phyloP scores from a whole-genome alignment of 2,888 invertebrate genomes.

The Therioaphis trifolii region DNA sequence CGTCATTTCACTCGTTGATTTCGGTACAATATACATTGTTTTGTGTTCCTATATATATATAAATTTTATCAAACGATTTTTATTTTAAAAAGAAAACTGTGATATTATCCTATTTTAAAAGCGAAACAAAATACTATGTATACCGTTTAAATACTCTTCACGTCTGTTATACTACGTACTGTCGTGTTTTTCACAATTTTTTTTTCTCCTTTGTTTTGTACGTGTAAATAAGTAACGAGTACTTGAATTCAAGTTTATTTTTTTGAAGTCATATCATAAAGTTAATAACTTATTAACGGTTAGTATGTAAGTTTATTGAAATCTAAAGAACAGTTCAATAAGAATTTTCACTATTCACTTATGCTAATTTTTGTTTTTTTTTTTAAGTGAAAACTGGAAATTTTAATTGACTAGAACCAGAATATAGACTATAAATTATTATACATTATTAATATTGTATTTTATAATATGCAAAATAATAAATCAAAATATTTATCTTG shows the following conservation, averaged over 20 bases:
- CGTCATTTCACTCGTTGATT: constrained; percentile 17
- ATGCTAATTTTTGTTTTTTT: constrained; percentile 43
- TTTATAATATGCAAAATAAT: constrained; percentile 44
- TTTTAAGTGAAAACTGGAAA: constrained; percentile 58
- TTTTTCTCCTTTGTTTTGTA: background rate
- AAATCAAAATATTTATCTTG: constrained; percentile 61
- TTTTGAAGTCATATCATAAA: constrained; percentile 34
- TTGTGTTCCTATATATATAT: constrained; percentile 23
- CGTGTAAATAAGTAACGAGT: background rate
- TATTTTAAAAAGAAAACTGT: background rate
- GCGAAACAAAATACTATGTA: background rate
- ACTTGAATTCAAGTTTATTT: background rate
- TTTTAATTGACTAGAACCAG: constrained; percentile 49
- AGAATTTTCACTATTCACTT: constrained; percentile 59
- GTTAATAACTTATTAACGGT: constrained; percentile 55
- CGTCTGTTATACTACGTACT: background rate
- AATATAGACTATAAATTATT: constrained; percentile 44
- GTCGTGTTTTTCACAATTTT: background rate
- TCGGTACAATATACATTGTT: background rate
- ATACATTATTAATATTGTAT: constrained; percentile 50
- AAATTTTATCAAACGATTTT: background rate
- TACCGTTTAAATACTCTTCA: background rate
- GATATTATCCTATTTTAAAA: background rate
- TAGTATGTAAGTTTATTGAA: constrained; percentile 20
- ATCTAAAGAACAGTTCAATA: constrained; percentile 31